These are phyloP conservation scores for Agrilus planipennis DNA, from an alignment of 1,140 invertebrate species.

Conservation along the genomic window DNA sequence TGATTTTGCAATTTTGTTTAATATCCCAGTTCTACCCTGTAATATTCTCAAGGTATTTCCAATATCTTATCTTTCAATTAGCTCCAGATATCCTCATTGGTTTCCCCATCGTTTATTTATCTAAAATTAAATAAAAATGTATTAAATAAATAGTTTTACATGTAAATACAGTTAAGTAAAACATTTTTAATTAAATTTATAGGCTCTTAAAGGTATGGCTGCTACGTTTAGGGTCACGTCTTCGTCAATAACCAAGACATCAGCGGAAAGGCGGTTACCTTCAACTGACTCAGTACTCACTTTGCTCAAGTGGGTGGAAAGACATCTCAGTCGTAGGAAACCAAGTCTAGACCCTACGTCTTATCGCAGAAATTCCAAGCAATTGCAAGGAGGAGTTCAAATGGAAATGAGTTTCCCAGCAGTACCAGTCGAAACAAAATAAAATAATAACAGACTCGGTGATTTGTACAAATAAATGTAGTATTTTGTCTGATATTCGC, in stretches of 20 bases:
- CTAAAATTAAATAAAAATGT: too few relatives aligned
- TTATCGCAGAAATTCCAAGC: constrained; percentile 44
- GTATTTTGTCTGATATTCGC: too few relatives aligned
- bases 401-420: constrained; percentile 56
- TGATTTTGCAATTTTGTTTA: too few relatives aligned
- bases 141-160: too few relatives aligned
- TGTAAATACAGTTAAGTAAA: too few relatives aligned
- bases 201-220: constrained; percentile 81
- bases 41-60: too few relatives aligned
- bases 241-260: constrained; percentile 73
- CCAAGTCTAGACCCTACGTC: constrained; percentile 40
- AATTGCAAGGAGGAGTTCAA: constrained; percentile 47
- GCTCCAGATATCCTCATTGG: too few relatives aligned
- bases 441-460: too few relatives aligned
- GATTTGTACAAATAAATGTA: too few relatives aligned
- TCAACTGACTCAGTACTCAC: constrained; percentile 79
- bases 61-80: neutral
- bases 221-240: constrained; percentile 79
- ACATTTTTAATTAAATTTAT: constrained; percentile 17
- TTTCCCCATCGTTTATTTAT: too few relatives aligned
- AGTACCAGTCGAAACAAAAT: too few relatives aligned
- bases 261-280: constrained; percentile 70
- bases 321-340: constrained; percentile 65
- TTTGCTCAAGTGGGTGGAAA: constrained; percentile 79
- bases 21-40: too few relatives aligned